phyloP scores from a whole-genome alignment of 2,888 invertebrate species.

The Glomeris marginata region DNA sequence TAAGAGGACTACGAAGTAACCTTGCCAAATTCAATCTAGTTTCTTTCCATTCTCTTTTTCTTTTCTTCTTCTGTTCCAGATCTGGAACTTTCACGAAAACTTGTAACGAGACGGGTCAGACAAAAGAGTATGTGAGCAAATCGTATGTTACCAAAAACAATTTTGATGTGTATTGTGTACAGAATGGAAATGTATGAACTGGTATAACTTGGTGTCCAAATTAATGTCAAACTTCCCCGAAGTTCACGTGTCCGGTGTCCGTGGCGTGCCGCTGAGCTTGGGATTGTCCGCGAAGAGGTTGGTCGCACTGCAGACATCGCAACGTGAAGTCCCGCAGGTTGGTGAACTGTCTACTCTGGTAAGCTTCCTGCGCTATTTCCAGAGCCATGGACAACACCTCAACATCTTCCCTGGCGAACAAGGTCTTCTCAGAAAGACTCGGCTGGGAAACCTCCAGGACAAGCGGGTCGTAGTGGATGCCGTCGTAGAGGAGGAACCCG shows the following conservation, averaged over 20 bases:
- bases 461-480: constrained; percentile 90
- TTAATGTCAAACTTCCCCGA: constrained; percentile 28
- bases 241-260: constrained; percentile 53
- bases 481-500: constrained; percentile 82
- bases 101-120: no score
- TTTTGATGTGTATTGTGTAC: no score
- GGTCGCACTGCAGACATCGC: constrained; percentile 65
- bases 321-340: constrained; percentile 75
- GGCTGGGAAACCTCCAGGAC: constrained; percentile 63
- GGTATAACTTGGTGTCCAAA: no score
- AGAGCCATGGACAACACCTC: constrained; percentile 59
- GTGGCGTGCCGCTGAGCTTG: constrained; percentile 76
- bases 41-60: no score
- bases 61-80: no score
- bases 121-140: no score
- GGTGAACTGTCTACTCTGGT: constrained; percentile 76
- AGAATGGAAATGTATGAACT: no score
- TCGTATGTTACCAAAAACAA: no score
- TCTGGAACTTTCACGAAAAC: no score
- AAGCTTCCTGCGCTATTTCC: constrained; percentile 71
- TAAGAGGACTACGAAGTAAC: no score
- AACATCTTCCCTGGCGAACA: constrained; percentile 38
- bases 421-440: neutral
- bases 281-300: constrained; percentile 56
- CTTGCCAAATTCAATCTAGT: no score